Conservation (phyloP, 2,888 invertebrate species). For the Troglohyphantes excavatus region DNA sequence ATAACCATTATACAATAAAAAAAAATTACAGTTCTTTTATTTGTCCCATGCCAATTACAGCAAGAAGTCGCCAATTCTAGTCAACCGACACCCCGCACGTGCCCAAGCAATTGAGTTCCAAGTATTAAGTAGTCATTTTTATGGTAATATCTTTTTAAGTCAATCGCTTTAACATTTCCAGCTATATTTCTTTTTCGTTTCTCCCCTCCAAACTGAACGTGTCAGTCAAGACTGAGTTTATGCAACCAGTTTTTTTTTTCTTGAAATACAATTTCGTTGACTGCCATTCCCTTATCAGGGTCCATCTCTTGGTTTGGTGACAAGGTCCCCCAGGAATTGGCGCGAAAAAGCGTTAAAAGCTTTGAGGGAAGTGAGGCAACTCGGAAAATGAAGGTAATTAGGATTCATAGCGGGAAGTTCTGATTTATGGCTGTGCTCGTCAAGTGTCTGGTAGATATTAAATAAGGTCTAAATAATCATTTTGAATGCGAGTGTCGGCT, state of each 20-base stretch:
- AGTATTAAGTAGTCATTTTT: conserved; percentile 13
- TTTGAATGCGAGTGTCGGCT: not conserved
- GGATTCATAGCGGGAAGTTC: conserved; percentile 5
- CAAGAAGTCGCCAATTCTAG: conserved; percentile 8
- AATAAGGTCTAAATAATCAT: not conserved
- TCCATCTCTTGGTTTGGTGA: conserved; percentile 7
- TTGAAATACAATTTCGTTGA: conserved; percentile 12
- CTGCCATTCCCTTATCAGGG: conserved; percentile 22
- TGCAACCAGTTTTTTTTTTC: not conserved
- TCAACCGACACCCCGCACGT: not conserved
- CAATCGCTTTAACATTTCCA: not conserved
- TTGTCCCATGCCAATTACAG: conserved; percentile 4
- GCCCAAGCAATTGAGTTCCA: conserved; percentile 16
- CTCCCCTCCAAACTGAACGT: not conserved
- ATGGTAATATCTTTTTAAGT: conserved; percentile 33
- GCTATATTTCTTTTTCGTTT: conserved; percentile 18
- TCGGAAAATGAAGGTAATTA: not conserved
- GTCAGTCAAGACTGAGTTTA: conserved; percentile 23
- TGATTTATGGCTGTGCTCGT: not conserved
- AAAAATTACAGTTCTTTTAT: no score
- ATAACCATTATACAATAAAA: no score
- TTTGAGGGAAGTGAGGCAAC: not conserved
- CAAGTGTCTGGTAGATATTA: not conserved
- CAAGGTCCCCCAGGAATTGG: not conserved
- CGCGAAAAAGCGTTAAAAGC: conserved; percentile 8